Percentiles rank a stretch among this genome's conserved stretches.
Conservation (phyloP, 1,140 invertebrate genomes). For the Hypsibius dujardini region DNA sequence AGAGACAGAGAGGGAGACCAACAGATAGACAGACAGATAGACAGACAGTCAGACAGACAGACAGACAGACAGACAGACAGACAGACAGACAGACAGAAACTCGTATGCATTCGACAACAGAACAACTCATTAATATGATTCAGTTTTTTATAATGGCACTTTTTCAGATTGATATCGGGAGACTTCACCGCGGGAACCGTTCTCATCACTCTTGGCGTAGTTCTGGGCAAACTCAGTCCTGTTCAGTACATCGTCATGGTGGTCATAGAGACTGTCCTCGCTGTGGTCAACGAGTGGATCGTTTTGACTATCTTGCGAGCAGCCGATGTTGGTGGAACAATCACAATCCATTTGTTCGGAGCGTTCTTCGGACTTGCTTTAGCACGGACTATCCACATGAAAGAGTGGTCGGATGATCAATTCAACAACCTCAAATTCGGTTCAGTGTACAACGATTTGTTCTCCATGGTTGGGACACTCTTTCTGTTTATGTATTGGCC, state of each 20-base stretch:
- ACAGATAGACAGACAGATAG: too few species aligned
- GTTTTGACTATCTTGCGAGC: constrained; percentile 44
- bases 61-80: too few species aligned
- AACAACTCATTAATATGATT: too few species aligned
- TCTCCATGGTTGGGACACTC: constrained; percentile 47
- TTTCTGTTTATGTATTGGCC: constrained; percentile 94
- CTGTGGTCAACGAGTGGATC: constrained; percentile 58
- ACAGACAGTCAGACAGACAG: too few species aligned
- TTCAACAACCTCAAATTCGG: constrained; percentile 25
- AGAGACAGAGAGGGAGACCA: too few species aligned
- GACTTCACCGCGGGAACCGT: constrained; percentile 73
- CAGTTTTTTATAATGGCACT: too few species aligned
- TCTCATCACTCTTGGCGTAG: constrained; percentile 73
- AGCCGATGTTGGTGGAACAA: constrained; percentile 56
- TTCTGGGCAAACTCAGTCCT: constrained; percentile 66
- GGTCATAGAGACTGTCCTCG: constrained; percentile 54
- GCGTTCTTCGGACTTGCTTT: constrained; percentile 76
- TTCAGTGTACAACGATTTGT: constrained; percentile 30
- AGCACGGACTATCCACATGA: constrained; percentile 26
- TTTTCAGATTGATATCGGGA: constrained; percentile 51
- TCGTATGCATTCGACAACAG: too few species aligned
- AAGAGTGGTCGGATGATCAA: neutral
- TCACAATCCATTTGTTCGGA: constrained; percentile 80
- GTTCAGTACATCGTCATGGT: constrained; percentile 67
- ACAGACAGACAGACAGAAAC: too few species aligned